Evolutionary conservation across 2,888 invertebrate genomes (phyloP), one percentile per base, ranked within the genome.

Genomic region (Cheilosia urbana): DNA sequence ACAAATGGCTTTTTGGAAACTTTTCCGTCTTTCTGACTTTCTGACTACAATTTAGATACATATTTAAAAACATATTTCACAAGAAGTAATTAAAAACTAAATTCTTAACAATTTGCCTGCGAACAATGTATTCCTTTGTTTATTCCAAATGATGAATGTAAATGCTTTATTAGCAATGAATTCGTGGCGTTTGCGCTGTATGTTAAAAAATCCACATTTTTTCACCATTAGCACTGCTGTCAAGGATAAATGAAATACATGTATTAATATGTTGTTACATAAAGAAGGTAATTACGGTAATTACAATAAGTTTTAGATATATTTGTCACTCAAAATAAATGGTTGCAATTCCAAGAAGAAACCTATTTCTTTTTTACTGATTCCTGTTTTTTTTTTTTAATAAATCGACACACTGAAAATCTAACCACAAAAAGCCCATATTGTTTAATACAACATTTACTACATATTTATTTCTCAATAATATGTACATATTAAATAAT

Each of bases 111-210:
- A 19, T 47, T 47, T 47, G 17, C 47, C 47, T 17, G 19, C 19
- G 47, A 47, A 47, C 5, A 47, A 17, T 1, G 2, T 47, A 19
- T 17, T 9, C 1, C 11, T 47, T 47, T 19, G 47, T 17, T 47
- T 47, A 47, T 47, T 47, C 47, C 47, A 19, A 47, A 47, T 47
- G 47, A 47, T 47, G 47, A 47, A 47, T 47, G 17, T 9, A 47
- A 47, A 47, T 47, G 47, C n/a, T 7, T 47, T 47, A 19, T 7
- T 47, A 17, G 47, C 47, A 47, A 47, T 47, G 47, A 47, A 47
- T 47, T 47, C 19, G 9, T 0, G 17, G 2, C 5, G 2, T 19
- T 47, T 17, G 7, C 24, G n/a, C 4, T 5, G 60, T 21, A 17
- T 17, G 0, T 6, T 15, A 4, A 0, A n/a, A n/a, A 42, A 42